phyloP scores from a whole-genome alignment of 2,113 vertebrate species.

The Archocentrus centrarchus region DNA sequence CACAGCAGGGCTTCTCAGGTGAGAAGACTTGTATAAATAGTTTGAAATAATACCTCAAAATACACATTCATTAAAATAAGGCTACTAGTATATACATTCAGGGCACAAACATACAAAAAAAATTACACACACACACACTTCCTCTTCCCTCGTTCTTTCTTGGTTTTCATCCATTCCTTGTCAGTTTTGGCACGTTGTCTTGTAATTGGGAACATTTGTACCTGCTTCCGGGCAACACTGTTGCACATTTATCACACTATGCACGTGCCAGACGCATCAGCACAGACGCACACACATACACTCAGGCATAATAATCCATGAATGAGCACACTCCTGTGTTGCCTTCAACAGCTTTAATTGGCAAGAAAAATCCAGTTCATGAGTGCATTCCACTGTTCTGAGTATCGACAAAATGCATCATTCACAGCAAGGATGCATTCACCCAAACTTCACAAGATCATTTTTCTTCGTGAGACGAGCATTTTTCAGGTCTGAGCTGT shows the following conservation, averaged over 20 bases:
- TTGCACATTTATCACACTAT: conserved; percentile 7
- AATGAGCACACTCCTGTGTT: conserved; percentile 14
- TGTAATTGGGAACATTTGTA: conserved; percentile 52
- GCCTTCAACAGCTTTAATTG: conserved; percentile 45
- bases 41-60: conserved; percentile 12
- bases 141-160: not conserved
- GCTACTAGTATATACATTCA: not conserved
- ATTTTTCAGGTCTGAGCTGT: not conserved
- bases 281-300: not conserved
- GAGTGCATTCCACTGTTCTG: not conserved
- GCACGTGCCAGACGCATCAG: not conserved
- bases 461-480: not conserved
- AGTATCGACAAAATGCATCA: conserved; percentile 6
- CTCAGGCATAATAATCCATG: conserved; percentile 13
- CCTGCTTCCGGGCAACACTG: conserved; percentile 11
- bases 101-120: not conserved
- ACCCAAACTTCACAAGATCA: not conserved
- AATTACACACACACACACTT: not conserved
- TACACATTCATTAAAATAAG: conserved; percentile 15
- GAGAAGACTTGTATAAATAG: not conserved
- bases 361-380: conserved; percentile 20
- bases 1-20: not conserved
- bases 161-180: not conserved
- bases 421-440: conserved; percentile 26
- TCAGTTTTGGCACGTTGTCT: conserved; percentile 33